These are phyloP conservation scores for Heliconius sara DNA, from an alignment of 2,888 invertebrate genomes.

Conservation along the genomic window DNA sequence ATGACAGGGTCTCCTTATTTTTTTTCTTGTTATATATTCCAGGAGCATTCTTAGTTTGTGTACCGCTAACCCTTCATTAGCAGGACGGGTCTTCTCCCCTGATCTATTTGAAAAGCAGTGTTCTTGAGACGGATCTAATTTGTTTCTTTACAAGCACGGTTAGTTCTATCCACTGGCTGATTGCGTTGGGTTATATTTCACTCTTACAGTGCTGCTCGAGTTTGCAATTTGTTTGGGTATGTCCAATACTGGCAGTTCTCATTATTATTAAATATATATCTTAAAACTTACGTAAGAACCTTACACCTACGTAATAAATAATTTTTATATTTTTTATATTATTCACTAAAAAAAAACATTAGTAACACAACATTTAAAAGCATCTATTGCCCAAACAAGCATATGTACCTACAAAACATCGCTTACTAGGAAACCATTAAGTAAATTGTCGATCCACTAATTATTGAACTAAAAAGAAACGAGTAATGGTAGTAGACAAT, in stretches of 20 bases:
- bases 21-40: constrained; percentile 47
- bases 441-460: constrained; percentile 46
- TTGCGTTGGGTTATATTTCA: constrained; percentile 67
- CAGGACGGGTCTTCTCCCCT: constrained; percentile 64
- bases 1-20: background rate
- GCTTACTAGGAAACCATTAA: constrained; percentile 44
- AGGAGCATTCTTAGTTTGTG: constrained; percentile 43
- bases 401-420: constrained; percentile 27
- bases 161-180: constrained; percentile 66
- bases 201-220: constrained; percentile 58
- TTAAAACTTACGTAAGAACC: constrained; percentile 26
- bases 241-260: constrained; percentile 33
- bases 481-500: background rate
- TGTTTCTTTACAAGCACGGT: constrained; percentile 78
- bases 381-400: constrained; percentile 28
- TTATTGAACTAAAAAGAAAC: constrained; percentile 40
- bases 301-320: background rate
- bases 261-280: constrained; percentile 48
- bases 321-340: background rate
- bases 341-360: background rate
- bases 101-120: constrained; percentile 68
- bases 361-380: constrained; percentile 19
- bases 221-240: constrained; percentile 65
- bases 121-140: constrained; percentile 80
- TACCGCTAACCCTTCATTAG: constrained; percentile 75